phyloP scores from a whole-genome alignment of 2,888 invertebrate species.

The Zaprionus lineosus region DNA sequence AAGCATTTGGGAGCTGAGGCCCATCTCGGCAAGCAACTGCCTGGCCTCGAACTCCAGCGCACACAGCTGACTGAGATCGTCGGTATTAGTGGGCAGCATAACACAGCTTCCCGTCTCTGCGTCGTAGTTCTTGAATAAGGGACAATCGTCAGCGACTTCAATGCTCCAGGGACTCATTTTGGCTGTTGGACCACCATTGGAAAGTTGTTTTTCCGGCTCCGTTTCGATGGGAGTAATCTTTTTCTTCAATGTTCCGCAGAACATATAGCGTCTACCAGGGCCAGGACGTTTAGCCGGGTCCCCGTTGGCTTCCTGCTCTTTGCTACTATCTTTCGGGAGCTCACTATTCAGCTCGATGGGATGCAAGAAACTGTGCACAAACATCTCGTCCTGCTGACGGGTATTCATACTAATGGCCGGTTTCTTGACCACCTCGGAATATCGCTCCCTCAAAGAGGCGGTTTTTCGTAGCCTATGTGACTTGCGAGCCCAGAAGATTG shows the following conservation, averaged over 20 bases:
- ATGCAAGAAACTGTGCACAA: constrained; percentile 81
- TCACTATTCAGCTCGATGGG: constrained; percentile 78
- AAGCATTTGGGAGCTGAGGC: constrained; percentile 86
- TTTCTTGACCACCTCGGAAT: constrained; percentile 80
- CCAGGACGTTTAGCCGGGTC: constrained; percentile 57
- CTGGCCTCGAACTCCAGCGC: constrained; percentile 84
- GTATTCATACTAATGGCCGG: constrained; percentile 82
- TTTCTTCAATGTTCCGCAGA: constrained; percentile 82
- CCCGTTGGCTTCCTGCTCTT: constrained; percentile 56
- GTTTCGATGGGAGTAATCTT: constrained; percentile 82
- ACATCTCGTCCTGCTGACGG: constrained; percentile 81
- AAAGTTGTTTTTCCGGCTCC: constrained; percentile 75
- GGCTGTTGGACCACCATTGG: constrained; percentile 62
- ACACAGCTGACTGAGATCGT: constrained; percentile 80
- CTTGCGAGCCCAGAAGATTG: constrained; percentile 82
- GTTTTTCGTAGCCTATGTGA: constrained; percentile 80
- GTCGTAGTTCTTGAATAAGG: constrained; percentile 82
- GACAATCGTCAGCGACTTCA: constrained; percentile 74
- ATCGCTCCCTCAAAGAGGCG: constrained; percentile 81
- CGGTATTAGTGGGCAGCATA: constrained; percentile 82
- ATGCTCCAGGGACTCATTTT: constrained; percentile 77
- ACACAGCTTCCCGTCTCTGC: constrained; percentile 83
- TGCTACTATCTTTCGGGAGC: constrained; percentile 11
- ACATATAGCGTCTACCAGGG: constrained; percentile 75
- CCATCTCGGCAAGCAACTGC: constrained; percentile 84